Evolutionary conservation across 2,888 invertebrate species (phyloP), one percentile per base, ranked within the genome.

Genomic region (Theodoxus fluviatilis): DNA sequence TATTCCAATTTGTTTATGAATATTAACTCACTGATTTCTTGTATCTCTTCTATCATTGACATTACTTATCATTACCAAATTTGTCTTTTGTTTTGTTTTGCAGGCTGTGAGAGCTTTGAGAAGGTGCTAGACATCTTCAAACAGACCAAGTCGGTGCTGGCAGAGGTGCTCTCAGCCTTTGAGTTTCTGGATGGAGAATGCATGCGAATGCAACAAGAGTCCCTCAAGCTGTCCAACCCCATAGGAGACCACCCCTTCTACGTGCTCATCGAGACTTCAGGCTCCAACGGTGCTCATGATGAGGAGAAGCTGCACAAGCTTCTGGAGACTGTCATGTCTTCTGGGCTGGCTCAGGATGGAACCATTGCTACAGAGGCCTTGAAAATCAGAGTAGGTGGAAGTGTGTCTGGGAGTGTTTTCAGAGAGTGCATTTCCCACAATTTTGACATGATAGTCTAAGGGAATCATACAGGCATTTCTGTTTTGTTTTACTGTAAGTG

Each of bases 121-220:
- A 90, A 92, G 74, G 92, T 96, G 31, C 87, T 96, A 18, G 89
- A 92, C 78, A 91, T 94, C 0, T 94, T 93, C 83, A 89, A 90
- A 77, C 89, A 91, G 74, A 94, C 96, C 0, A 94, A 93, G 86
- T 87, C 87, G 0, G 90, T 91, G 33, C 88, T 97, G 15, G 94
- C 93, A 0, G 98, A 98, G 89, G 94, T 96, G 75, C 87, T 99
- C 52, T 97, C 98, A 3, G 95, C 98, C 0, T 98, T 95, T 88
- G 99, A 99, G 89, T 91, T 98, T 90, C 93, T 98, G 73, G 98
- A 99, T 87, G 89, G 89, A 15, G 87, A 88, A 55, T 91, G 94
- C 0, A 89, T 98, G 81, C 90, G 90, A n/a, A 89, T 91, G 47
- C 91, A 92, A 0, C 89, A 90, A 0, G 85, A 89, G 57, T 91